Percentiles rank a stretch among this genome's conserved stretches.
Evolutionary conservation across 2,113 vertebrate genomes (phyloP).

Genomic region (Zapus hudsonius): DNA sequence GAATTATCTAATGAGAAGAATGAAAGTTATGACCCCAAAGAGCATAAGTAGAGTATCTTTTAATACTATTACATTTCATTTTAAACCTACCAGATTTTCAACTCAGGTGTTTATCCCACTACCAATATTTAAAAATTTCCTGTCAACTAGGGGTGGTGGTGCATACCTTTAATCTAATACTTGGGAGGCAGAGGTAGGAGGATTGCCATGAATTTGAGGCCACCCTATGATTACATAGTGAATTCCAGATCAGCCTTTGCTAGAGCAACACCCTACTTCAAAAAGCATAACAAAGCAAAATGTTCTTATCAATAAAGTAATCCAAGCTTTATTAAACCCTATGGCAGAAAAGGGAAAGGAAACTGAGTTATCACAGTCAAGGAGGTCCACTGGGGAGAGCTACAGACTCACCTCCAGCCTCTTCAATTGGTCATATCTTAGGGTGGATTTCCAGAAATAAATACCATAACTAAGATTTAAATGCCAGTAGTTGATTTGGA

Average conservation of each 20-base stretch:
- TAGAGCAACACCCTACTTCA: too few relatives aligned
- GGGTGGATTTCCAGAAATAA: not conserved
- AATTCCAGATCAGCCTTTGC: too few relatives aligned
- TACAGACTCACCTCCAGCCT: not conserved
- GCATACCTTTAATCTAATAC: too few relatives aligned
- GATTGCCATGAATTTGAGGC: too few relatives aligned
- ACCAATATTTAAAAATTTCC: too few relatives aligned
- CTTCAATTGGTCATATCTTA: not conserved
- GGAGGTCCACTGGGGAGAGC: not conserved
- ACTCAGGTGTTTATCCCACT: not conserved
- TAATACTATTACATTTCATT: too few relatives aligned
- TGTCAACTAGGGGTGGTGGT: too few relatives aligned
- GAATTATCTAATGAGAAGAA: not conserved
- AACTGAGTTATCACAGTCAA: not conserved
- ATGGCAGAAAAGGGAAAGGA: not conserved
- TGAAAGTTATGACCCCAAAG: not conserved
- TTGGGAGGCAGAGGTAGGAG: too few relatives aligned
- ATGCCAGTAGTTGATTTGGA: not conserved
- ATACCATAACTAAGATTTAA: not conserved
- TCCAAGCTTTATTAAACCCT: not conserved
- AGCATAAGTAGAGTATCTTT: not conserved
- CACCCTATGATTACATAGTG: too few relatives aligned
- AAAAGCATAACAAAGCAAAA: too few relatives aligned
- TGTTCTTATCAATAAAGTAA: not conserved
- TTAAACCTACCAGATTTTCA: not conserved